Evolutionary conservation across 2,888 invertebrate genomes (phyloP).

Genomic region (Anarsia innoxiella): DNA sequence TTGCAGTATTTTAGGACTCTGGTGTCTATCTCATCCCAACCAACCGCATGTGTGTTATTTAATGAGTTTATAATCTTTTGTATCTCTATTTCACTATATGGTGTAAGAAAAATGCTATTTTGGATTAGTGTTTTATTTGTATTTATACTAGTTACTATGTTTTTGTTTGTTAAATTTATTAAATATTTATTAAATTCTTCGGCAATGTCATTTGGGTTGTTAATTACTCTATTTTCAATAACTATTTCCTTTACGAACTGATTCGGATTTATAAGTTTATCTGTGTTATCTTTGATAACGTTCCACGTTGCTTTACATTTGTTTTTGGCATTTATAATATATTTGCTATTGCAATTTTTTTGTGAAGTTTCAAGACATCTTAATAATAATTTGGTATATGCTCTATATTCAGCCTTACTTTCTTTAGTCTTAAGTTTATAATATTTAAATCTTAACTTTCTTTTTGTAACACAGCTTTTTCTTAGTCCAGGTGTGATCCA

Average conservation of each 20-base stretch:
- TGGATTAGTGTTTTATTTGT: background rate
- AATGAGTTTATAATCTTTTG: background rate
- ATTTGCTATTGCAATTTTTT: too few relatives aligned
- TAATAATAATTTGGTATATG: background rate
- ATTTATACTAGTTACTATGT: background rate
- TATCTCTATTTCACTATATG: background rate
- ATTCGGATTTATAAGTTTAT: background rate
- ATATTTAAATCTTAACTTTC: too few relatives aligned
- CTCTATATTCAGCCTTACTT: background rate
- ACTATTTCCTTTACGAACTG: background rate
- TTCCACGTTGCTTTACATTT: background rate
- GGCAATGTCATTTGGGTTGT: background rate
- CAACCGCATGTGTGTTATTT: background rate
- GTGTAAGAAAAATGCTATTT: background rate
- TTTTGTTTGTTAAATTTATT: background rate
- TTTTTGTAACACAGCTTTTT: background rate
- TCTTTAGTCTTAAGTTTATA: too few relatives aligned
- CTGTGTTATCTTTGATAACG: background rate
- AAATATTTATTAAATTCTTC: background rate
- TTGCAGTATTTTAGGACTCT: background rate
- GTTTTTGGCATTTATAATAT: background rate
- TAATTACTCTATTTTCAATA: background rate
- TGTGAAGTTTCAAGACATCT: background rate
- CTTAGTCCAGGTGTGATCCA: background rate
- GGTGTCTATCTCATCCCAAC: background rate